Evolutionary conservation across 1,140 invertebrate species (phyloP).

Genomic region (Camponotus floridanus): DNA sequence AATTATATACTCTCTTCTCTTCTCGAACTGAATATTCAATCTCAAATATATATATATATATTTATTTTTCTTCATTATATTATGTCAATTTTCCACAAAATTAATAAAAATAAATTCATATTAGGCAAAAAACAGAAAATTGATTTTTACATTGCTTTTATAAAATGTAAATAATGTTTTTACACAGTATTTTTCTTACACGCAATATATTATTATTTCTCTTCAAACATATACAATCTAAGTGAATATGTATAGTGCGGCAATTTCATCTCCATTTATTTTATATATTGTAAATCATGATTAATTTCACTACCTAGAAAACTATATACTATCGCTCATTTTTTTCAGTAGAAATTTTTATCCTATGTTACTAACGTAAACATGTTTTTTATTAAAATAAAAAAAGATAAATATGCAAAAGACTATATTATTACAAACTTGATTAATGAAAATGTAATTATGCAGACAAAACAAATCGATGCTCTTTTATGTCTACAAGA

Average conservation of each 20-base stretch:
- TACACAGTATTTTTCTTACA: not conserved
- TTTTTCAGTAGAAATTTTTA: not conserved
- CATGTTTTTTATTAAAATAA: not conserved
- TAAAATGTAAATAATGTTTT: not conserved
- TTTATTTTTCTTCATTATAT: not conserved
- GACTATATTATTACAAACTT: not conserved
- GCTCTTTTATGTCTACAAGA: not conserved
- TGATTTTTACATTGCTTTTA: not conserved
- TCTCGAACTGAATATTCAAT: not conserved
- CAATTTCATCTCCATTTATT: not conserved
- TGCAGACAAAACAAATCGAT: conserved; percentile 12
- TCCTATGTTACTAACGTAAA: not conserved
- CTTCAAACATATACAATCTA: no score
- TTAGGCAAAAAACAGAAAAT: not conserved
- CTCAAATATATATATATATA: no score
- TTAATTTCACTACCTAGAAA: not conserved
- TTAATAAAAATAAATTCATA: not conserved
- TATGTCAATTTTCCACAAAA: not conserved
- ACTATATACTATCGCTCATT: not conserved
- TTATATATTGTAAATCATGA: not conserved
- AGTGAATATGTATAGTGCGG: no score
- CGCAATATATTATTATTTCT: not conserved
- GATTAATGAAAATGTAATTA: conserved; percentile 19
- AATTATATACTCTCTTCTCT: not conserved
- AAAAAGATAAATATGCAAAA: not conserved